Percentiles rank a stretch among this genome's conserved stretches.
phyloP scores from a whole-genome alignment of 2,113 vertebrate species.

The Pterocles orientalis region DNA sequence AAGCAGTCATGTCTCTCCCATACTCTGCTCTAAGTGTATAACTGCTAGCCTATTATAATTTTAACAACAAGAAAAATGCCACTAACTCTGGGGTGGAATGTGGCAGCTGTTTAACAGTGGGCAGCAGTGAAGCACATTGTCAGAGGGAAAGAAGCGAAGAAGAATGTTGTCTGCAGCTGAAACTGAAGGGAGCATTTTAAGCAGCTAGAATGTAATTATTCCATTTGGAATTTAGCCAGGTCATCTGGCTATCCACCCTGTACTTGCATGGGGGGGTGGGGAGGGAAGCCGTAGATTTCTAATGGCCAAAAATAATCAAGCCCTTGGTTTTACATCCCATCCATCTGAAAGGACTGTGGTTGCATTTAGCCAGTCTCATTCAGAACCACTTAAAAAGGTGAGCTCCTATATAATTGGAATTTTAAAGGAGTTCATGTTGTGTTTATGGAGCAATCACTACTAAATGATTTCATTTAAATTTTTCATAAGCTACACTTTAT shows the following conservation, averaged over 20 bases:
- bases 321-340: background rate
- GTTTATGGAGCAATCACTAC: slow-evolving; percentile 68
- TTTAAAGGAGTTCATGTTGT: slow-evolving; percentile 68
- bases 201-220: background rate
- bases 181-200: slow-evolving; percentile 18
- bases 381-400: slow-evolving; percentile 54
- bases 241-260: background rate
- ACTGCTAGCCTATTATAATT: background rate
- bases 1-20: background rate
- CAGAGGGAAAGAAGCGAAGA: background rate
- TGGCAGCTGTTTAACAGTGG: background rate
- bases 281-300: background rate
- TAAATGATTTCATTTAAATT: slow-evolving; percentile 75
- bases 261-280: background rate
- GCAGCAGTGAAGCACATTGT: accelerated
- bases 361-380: background rate
- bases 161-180: background rate
- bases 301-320: background rate
- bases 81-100: accelerated
- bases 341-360: background rate
- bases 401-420: slow-evolving; percentile 66
- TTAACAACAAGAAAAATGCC: background rate
- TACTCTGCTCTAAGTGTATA: background rate
- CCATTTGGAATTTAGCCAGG: slow-evolving; percentile 7
- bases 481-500: slow-evolving; percentile 69